Evolutionary conservation across 2,113 vertebrate species (phyloP), one percentile per base, ranked within the genome.

Genomic region (Cavia porcellus): DNA sequence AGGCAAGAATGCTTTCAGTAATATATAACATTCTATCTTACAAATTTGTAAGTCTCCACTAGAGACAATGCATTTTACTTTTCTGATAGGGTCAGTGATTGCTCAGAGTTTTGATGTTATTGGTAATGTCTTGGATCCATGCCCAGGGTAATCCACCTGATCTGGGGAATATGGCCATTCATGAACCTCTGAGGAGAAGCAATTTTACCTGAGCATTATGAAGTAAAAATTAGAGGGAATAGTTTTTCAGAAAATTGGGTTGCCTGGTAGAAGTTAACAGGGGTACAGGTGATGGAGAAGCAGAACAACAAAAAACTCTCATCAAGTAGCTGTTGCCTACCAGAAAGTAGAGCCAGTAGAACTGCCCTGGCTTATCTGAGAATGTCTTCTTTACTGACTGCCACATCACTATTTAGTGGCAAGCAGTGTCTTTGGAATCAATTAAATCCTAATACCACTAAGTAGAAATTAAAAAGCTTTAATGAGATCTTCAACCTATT

Each of bases 391-490:
- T 57, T 81, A 57, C 81, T 66, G 75, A 81, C 38, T 90, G 38
- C 25, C 61, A 83, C 83, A 57, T 87, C 68, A 57, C 64, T 97
- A 92, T 92, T 85, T 66, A 96, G 75, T 93, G 77, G 32, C 64
- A 96, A 77, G 32, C 8, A 2, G 59, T 86, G 59, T 96, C 94
- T 96, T 96, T 96, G 86, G 57, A 92, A 86, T 96, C 87, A 97
- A 52, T 95, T 97, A 96, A 96, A 97, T 64, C 38, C 81, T 79
- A 87, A 90, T 93, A 82, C 52, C 17, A 87, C 92, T 96, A 93
- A 95, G 87, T 47, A 96, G 94, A 97, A 97, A 97, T 97, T 97
- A 96, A 96, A 98, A 96, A 50, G 94, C 77, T 96, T 88, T 94
- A 96, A 98, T 97, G 95, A 84, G 90, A 93, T 95, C 87, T 96